Conservation (phyloP, 1,140 invertebrate species). For the Temnothorax curvispinosus region DNA sequence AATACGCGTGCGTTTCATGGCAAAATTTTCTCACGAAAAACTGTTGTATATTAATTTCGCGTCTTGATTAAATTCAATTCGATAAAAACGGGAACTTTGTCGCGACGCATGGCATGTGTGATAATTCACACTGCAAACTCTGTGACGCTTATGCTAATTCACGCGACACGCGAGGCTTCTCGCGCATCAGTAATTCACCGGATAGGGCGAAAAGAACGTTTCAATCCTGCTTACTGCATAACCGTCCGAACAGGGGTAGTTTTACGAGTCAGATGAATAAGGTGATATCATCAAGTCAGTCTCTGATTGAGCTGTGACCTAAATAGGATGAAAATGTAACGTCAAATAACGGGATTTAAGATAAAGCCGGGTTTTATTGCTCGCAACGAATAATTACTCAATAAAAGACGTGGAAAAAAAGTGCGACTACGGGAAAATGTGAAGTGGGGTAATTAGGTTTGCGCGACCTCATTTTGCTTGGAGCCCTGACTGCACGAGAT, state of each 20-base stretch:
- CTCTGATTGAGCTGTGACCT: constrained; percentile 28
- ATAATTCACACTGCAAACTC: neutral
- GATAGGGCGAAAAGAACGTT: constrained; percentile 20
- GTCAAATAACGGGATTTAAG: neutral
- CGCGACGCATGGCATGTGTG: neutral
- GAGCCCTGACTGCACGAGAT: neutral
- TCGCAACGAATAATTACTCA: constrained; percentile 41
- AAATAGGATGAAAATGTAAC: constrained; percentile 11
- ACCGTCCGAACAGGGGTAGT: neutral
- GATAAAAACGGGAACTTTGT: neutral
- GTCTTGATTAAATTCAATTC: constrained; percentile 13
- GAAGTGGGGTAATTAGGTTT: constrained; percentile 40
- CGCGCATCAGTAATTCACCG: constrained; percentile 33
- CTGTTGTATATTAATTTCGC: neutral
- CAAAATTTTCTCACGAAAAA: neutral
- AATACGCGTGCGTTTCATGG: neutral
- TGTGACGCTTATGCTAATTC: constrained; percentile 17
- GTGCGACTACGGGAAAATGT: neutral
- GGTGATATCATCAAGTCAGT: constrained; percentile 1
- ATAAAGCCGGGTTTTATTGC: constrained; percentile 24
- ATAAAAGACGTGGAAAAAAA: constrained; percentile 29
- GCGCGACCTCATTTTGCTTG: constrained; percentile 31
- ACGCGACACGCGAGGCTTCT: constrained; percentile 35
- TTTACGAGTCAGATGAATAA: constrained; percentile 34
- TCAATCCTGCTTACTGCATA: constrained; percentile 8